Evolutionary conservation across 1,140 invertebrate genomes (phyloP), one percentile per base, ranked within the genome.

Genomic region (Danaus melanippus): DNA sequence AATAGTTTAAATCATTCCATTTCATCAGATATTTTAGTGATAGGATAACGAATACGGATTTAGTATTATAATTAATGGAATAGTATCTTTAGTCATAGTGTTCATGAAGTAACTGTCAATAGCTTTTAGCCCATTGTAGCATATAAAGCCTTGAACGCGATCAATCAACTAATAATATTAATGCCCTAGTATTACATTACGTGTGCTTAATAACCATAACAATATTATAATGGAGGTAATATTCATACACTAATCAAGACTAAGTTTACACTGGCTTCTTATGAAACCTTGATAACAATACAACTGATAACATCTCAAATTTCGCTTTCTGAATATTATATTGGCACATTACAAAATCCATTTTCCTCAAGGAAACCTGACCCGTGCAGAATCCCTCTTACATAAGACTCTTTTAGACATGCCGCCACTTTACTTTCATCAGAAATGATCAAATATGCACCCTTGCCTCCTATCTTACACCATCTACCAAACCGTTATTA

Each of bases 361-460:
- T 61, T 65, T 60, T 46, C 57, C 62, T 46, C 50, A 57, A 56
- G 59, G 60, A 58, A 59, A 62, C 60, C 51, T 47, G 42, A 62
- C 53, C 64, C 56, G 57, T 45, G 12, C 17, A 48, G 42, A 54
- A 58, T 51, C 47, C 51, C 57, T 66, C 59, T 59, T 58, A 64
- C 53, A 62, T 52, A 58, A 59, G 56, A 62, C 56, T 32, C 21
- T 58, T 73, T 69, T 67, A 67, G 53, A 63, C 52, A 46, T 56
- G 12, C 52, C 63, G 40, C 42, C 21, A 11, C 46, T 45, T 67
- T 63, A 69, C 67, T 71, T 71, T 65, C 73, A 76, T 71, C 69
- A 76, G 53, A 65, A 66, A 66, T 65, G 61, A 80, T 83, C 67
- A 79, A 83, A 83, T 77, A 83, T 80, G 79, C 77, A 82, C 72